Evolutionary conservation across 2,797 vertebrate genomes (phyloP).

Genomic region (Prunella strophiata): DNA sequence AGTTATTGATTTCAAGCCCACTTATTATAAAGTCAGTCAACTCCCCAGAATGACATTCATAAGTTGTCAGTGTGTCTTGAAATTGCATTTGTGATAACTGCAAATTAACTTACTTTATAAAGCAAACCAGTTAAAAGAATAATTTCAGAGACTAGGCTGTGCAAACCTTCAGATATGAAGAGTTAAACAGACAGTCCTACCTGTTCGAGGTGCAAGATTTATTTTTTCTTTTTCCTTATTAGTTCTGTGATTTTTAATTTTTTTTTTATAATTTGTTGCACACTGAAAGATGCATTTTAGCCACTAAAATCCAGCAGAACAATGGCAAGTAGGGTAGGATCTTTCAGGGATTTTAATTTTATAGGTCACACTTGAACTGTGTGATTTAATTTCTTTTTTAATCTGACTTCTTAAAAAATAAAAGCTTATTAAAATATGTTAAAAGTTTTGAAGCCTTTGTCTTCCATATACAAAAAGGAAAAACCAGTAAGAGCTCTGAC

Average conservation of each 20-base stretch:
- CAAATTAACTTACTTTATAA: not conserved
- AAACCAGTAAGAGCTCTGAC: not conserved
- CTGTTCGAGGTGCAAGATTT: not conserved
- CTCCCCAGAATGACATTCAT: not conserved
- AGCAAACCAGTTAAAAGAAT: not conserved
- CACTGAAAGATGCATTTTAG: not conserved
- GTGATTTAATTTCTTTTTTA: not conserved
- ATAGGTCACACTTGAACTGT: not conserved
- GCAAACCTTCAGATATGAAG: not conserved
- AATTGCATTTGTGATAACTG: not conserved
- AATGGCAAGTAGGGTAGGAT: not conserved
- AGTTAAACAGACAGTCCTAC: not conserved
- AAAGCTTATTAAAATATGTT: not conserved
- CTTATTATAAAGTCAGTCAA: not conserved
- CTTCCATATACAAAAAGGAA: not conserved
- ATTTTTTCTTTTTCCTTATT: not conserved
- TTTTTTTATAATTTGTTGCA: not conserved
- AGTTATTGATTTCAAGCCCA: not conserved
- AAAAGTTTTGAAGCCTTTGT: not conserved
- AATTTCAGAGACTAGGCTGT: not conserved
- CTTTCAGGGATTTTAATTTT: not conserved
- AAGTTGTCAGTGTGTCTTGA: not conserved
- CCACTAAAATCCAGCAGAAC: not conserved
- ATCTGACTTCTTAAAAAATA: not conserved
- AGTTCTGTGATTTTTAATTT: not conserved